Evolutionary conservation across 2,888 invertebrate genomes (phyloP), one percentile per base, ranked within the genome.

Genomic region (Melieria crassipennis): DNA sequence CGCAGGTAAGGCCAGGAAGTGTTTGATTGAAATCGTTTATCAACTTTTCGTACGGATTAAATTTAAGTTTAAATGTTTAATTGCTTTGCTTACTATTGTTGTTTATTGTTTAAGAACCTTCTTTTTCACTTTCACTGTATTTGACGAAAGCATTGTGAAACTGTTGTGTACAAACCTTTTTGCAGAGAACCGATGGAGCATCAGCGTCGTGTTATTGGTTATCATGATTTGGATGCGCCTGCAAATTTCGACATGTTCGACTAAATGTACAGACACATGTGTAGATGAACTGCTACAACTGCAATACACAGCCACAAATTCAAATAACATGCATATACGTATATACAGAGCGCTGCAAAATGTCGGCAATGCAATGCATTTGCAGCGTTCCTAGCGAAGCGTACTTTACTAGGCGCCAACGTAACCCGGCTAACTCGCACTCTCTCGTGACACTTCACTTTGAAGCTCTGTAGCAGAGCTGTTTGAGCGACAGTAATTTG

Each of bases 211-310:
- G 90, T 95, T 87, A 90, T 95, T 88, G 93, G 92, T 87, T 96
- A 96, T 91, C 92, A 94, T 89, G 96, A 96, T 90, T 91, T 96
- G 89, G 95, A 96, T 90, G 94, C 94, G 87, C 94, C 94, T 88
- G 94, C 94, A 86, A 90, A 88, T 88, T 90, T 90, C 86, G 94
- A 94, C 87, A 90, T 92, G 87, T 93, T 94, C 88, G 86, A 86
- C 78, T 86, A 85, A 83, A 77, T 61, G 45, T 16, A 42, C 42
- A 57, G 58, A 62, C 42, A 46, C 30, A 30, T 11, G 50, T 55
- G 47, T 68, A 62, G 55, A 11, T 60, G 50, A 50, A 56, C 69
- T 46, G 62, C 69, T 13, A 55, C 47, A 56, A 55, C 60, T 57
- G 48, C 62, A 55, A 50, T 68, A 52, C 62, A 52, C 11, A 50